Evolutionary conservation across 2,797 vertebrate species (phyloP).

Genomic region (Lagocephalus sceleratus): DNA sequence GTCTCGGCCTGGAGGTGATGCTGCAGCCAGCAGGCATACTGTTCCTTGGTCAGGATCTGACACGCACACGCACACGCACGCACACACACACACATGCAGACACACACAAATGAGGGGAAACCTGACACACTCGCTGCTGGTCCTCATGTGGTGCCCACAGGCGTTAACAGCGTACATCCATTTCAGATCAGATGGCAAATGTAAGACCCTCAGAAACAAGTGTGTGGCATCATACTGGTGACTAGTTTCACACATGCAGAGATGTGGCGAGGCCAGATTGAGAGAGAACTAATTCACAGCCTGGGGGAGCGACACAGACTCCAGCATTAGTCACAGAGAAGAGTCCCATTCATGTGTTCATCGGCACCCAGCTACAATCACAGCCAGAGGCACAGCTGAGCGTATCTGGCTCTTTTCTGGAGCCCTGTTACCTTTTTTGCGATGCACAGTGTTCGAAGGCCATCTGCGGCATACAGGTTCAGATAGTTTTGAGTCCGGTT

Average conservation of each 20-base stretch:
- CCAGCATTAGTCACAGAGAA: conserved; percentile 60
- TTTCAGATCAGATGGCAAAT: background rate
- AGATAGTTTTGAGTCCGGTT: conserved; percentile 93
- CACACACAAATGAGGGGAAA: too few relatives aligned
- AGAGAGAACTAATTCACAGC: conserved; percentile 62
- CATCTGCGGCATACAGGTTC: conserved; percentile 90
- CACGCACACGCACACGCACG: conserved; percentile 19
- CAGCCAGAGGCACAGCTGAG: conserved; percentile 16
- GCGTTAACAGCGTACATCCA: background rate
- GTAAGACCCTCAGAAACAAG: too few relatives aligned
- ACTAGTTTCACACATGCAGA: conserved; percentile 22
- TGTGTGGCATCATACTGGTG: too few relatives aligned
- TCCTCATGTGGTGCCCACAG: too few relatives aligned
- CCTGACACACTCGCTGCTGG: too few relatives aligned
- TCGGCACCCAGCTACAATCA: conserved; percentile 41
- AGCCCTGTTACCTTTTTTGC: conserved; percentile 86
- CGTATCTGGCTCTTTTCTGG: too few relatives aligned
- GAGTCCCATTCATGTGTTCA: conserved; percentile 41
- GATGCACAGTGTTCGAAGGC: conserved; percentile 94
- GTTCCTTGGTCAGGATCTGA: conserved; percentile 89
- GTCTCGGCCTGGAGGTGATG: conserved; percentile 91
- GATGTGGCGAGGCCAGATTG: conserved; percentile 49
- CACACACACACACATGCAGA: too few relatives aligned
- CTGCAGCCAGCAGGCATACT: conserved; percentile 91
- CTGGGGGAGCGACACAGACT: conserved; percentile 63